phyloP scores from a whole-genome alignment of 2,113 vertebrate genomes.

The Apteryx mantelli region DNA sequence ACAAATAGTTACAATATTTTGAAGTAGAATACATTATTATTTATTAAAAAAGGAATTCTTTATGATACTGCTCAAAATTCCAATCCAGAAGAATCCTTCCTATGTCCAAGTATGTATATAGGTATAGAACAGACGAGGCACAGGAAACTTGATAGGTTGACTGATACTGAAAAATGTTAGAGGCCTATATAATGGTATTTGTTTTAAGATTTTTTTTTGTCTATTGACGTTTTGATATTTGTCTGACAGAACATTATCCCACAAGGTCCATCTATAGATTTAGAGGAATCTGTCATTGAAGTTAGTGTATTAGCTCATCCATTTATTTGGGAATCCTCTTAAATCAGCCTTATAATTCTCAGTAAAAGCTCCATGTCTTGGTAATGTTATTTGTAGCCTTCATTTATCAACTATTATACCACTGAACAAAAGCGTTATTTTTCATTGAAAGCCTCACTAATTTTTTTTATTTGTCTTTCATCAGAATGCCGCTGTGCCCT shows the following conservation, averaged over 20 bases:
- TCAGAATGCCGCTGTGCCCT: neutral
- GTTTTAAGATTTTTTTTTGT: neutral
- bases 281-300: neutral
- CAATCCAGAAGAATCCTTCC: neutral
- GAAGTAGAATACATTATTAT: neutral
- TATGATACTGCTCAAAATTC: neutral
- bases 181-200: neutral
- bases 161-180: neutral
- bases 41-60: neutral
- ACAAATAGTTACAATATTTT: neutral
- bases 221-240: neutral
- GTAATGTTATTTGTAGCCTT: neutral
- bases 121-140: neutral
- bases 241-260: neutral
- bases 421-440: neutral
- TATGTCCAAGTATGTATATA: neutral
- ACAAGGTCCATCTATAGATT: neutral
- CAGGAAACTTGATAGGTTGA: fast-evolving
- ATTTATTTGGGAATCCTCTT: neutral
- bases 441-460: neutral
- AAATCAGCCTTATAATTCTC: neutral
- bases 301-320: neutral
- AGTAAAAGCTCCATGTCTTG: neutral
- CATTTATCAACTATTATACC: neutral
- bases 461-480: neutral